Base-by-base conservation (phyloP, 2,888 invertebrate genomes). In the Apotomis capreana region DNA sequence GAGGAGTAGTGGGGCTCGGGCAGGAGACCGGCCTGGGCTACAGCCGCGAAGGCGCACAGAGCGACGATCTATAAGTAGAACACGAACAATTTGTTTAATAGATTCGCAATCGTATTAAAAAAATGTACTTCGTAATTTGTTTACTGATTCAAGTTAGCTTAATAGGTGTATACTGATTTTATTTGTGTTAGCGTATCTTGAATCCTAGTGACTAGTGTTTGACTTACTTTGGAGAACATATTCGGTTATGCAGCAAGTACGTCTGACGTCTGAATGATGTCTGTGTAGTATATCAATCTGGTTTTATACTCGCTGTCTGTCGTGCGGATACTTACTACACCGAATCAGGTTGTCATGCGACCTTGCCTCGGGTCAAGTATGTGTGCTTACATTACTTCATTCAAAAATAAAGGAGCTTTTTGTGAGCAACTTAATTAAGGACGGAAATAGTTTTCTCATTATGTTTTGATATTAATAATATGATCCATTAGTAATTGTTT, bases 21-120 rank as follows among this genome's bases (percentile, higher is more conserved):
- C 70, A 70, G 57, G 13, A 73, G 65, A 49, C 73, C 73, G 9
- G 73, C 73, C 65, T 74, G 74, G 36, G 86, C 82, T 15, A 87
- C 76, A 73, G 78, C 70, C 76, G 79, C 68, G 74, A 80, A 72
- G 75, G 78, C 67, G 51, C 58, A 67, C 13, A 67, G 8, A 4
- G 67, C 51, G 1, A 65, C 52, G 54, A 64, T 54, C 49, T 49
- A 49, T 26, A 26, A 26, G 26, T 26, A 26, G 2, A 49, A 49
- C 49, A 49, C 1, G 10, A 49, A 49, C 12, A 49, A 9, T 49
- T 12, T 49, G 9, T 40, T 40, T 40, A 40, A 6, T 40, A 0
- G 6, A 6, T 6, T 40, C 40, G 1, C 6, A 3, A 40, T 3
- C 6, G 3, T 40, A 40, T 40, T 40, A 40, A 6, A 0, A 40